Evolutionary conservation across 2,888 invertebrate genomes (phyloP), one percentile per base, ranked within the genome.

Genomic region (Platycheirus rosarum): DNA sequence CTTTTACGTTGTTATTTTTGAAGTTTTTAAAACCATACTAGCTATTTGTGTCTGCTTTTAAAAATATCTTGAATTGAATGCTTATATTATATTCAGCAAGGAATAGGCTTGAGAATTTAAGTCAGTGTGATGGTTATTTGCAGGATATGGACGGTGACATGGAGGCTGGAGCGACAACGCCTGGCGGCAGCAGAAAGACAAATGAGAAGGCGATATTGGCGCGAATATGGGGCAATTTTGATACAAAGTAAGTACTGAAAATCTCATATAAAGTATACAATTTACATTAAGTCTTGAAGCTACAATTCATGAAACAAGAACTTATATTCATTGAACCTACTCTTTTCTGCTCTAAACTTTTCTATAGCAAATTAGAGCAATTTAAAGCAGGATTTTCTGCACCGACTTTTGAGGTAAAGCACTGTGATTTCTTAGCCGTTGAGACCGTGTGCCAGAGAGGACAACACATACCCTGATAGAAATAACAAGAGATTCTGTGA

Each of bases 221-320:
- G 0, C 92, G 95, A 26, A 92, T 96, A 71, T 97, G 97, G 97
- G 95, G 95, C 60, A 95, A 95, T 84, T 95, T 98, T 88, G 98
- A 99, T 92, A 94, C 96, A 76, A 90, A 88, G 91, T 91, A 82
- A 88, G 87, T 86, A 46, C 6, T 26, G 0, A 23, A 4, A 23
- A n/a, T 18, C 18, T 35, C 35, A 35, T 23, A 2, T 32, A 32
- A 32, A 32, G 4, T 32, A 32, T 32, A 23, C 6, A 23, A 23
- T 6, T 26, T 26, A 26, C 2, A 26, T 26, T 26, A 4, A 26
- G 6, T 4, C 26, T n/a, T 26, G 26, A 26, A 26, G 26, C 26
- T 26, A 26, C 26, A 26, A 4, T 26, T 4, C 26, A n/a, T n/a
- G n/a, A n/a, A n/a, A n/a, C n/a, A n/a, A n/a, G n/a, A n/a, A n/a